Evolutionary conservation across 2,113 vertebrate genomes (phyloP).

Genomic region (Acrocephalus arundinaceus): DNA sequence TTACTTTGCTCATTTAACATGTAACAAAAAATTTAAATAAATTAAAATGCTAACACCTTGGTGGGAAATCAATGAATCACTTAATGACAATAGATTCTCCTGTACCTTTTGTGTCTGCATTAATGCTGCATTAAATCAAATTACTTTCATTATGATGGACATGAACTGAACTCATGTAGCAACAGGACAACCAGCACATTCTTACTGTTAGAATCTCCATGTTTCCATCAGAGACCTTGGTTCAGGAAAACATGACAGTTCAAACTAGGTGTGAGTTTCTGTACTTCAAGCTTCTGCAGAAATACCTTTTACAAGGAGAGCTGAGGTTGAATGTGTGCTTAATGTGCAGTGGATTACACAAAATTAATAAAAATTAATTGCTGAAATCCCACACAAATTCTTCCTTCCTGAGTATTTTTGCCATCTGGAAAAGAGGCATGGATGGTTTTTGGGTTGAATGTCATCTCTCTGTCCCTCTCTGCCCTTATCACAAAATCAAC

Average conservation of each 20-base stretch:
- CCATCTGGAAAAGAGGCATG: not conserved
- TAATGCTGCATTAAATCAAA: conserved; percentile 43
- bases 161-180: conserved; percentile 7
- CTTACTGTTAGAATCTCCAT: not conserved
- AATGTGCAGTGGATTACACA: not conserved
- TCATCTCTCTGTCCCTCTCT: accelerated
- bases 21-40: conserved; percentile 55
- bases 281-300: not conserved
- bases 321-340: not conserved
- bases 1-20: conserved; percentile 47
- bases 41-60: conserved; percentile 42
- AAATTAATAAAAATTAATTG: not conserved
- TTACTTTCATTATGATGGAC: conserved; percentile 48
- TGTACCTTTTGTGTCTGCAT: conserved; percentile 42
- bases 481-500: not conserved
- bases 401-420: not conserved
- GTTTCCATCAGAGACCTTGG: not conserved
- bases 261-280: not conserved
- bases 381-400: not conserved
- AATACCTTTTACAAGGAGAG: not conserved
- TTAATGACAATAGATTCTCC: conserved; percentile 15
- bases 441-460: not conserved
- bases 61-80: conserved; percentile 58
- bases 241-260: not conserved
- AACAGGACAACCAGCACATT: not conserved